Evolutionary conservation across 2,888 invertebrate species (phyloP).

Genomic region (Machimus rusticus): DNA sequence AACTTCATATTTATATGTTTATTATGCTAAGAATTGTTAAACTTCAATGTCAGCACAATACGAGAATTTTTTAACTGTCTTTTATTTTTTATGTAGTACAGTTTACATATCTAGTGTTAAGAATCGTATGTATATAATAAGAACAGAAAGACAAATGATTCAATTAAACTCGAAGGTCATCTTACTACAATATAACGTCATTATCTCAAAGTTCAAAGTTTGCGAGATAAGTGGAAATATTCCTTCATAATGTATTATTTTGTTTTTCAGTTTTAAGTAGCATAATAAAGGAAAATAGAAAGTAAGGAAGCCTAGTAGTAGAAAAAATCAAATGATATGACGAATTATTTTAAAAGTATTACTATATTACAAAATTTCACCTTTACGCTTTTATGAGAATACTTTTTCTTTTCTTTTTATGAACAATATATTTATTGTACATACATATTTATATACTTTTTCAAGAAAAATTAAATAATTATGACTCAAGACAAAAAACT

Average conservation of each 20-base stretch:
- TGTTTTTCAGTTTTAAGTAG: not conserved
- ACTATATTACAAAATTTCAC: not conserved
- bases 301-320: not conserved
- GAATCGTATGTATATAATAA: not conserved
- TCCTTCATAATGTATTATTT: not conserved
- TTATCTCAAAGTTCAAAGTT: not conserved
- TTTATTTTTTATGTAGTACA: no score
- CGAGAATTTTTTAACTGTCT: no score
- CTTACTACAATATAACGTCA: not conserved
- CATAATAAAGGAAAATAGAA: not conserved
- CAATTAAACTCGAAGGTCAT: not conserved
- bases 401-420: no score
- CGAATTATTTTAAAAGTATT: not conserved
- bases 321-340: not conserved
- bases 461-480: not conserved
- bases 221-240: not conserved
- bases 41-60: no score
- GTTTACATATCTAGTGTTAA: not conserved
- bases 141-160: not conserved
- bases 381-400: not conserved
- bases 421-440: no score
- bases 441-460: not conserved
- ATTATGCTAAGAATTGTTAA: no score
- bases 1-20: no score
- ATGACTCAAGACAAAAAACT: not conserved